phyloP scores from a whole-genome alignment of 2,888 invertebrate species.

The Synanthedon vespiformis region DNA sequence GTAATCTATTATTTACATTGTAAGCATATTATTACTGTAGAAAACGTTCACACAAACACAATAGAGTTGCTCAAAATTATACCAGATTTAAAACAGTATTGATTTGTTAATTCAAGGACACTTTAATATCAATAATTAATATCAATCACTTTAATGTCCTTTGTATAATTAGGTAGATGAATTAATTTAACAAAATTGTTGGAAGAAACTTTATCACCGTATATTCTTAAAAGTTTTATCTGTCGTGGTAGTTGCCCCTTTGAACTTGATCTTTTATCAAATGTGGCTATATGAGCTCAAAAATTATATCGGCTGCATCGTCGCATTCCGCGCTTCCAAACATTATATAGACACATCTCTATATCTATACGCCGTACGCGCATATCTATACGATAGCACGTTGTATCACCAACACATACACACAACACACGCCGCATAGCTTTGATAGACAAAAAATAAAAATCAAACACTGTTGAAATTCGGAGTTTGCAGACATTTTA shows the following conservation, averaged over 20 bases:
- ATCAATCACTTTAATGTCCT: too few relatives aligned
- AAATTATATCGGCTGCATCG: conserved; percentile 48
- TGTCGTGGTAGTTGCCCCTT: conserved; percentile 40
- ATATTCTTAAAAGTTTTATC: conserved; percentile 22
- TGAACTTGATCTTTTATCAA: conserved; percentile 67
- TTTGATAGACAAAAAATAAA: background rate
- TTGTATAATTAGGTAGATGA: too few relatives aligned
- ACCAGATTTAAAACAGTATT: too few relatives aligned
- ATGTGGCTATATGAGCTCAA: conserved; percentile 36
- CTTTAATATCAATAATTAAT: too few relatives aligned
- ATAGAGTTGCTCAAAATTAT: too few relatives aligned
- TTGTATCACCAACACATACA: background rate
- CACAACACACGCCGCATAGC: background rate
- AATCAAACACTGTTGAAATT: background rate
- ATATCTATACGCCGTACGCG: conserved; percentile 1
- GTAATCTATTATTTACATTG: conserved; percentile 38
- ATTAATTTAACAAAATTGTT: too few relatives aligned
- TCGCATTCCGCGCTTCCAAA: conserved; percentile 49
- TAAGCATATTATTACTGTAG: conserved; percentile 32
- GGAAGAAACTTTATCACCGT: too few relatives aligned
- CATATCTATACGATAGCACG: too few relatives aligned
- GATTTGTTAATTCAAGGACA: too few relatives aligned
- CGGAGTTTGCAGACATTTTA: background rate
- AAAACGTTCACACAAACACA: too few relatives aligned
- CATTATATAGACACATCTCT: conserved; percentile 1